Base-by-base conservation (phyloP, 2,797 vertebrate genomes). In the Hephaestus fuliginosus region DNA sequence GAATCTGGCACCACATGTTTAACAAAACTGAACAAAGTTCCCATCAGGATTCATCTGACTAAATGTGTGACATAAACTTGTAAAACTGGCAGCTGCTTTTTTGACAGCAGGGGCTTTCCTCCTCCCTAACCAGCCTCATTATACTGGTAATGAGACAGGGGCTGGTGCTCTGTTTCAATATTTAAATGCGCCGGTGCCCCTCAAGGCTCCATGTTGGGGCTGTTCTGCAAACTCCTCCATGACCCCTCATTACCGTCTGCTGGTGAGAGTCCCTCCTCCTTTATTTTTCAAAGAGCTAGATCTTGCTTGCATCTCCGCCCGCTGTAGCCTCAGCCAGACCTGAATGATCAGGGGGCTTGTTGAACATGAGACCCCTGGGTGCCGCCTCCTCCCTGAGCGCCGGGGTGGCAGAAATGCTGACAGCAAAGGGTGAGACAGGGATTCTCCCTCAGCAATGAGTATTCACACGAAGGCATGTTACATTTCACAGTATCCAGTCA, bases 291-390 rank as follows among this genome's bases (percentile, higher is more conserved):
- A 86, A 90, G 86, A 76, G 58, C 81, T 60, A 58, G 76, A 83
- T 82, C 88, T 80, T 22, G 62, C 81, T 68, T 69, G 76, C 56
- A 69, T 70, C 39, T 76, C 65, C 79, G 63, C 71, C 28, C 12
- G 11, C 75, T 68, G 67, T 22, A 65, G 83, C 75, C 64, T 76
- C 80, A 89, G 78, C 65, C 81, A 84, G 88, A 88, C 85, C 85
- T 62, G 48, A 86, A 78, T 77, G 65, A 90, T 87, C 80, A 80
- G 78, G 85, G 89, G 84, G 80, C 89, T 91, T 93, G 93, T 93
- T 86, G 81, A 92, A 94, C 92, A 93, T 0, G 87, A 89, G 92
- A 92, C 89, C 90, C 82, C 80, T 75, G 85, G 82, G 82, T 89
- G 86, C 81, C 90, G 80, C 88, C 83, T 84, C 86, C 76, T 76